Evolutionary conservation across 1,140 invertebrate species (phyloP).

Genomic region (Cyclargus thomasi): DNA sequence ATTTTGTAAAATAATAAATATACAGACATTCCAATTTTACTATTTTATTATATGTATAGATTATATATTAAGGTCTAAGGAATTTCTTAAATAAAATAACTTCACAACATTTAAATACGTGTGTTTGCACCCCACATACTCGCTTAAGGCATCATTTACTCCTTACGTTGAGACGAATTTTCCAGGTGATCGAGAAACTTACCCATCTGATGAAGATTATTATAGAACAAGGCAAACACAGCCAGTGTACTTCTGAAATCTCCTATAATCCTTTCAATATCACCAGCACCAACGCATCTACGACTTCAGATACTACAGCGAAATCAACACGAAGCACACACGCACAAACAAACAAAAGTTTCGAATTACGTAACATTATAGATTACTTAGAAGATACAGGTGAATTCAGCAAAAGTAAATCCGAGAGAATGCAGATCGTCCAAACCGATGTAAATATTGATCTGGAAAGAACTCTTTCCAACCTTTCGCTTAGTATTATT

Average conservation of each 20-base stretch:
- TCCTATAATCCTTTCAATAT: not conserved
- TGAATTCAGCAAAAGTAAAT: not conserved
- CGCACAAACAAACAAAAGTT: not conserved
- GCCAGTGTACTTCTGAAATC: slow-evolving; percentile 1
- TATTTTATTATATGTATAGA: too few species aligned
- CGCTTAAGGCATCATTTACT: not conserved
- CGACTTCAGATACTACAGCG: not conserved
- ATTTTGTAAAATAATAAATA: too few species aligned
- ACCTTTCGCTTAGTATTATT: slow-evolving; percentile 18
- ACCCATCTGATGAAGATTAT: slow-evolving; percentile 39
- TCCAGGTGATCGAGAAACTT: slow-evolving; percentile 52
- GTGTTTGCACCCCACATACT: not conserved
- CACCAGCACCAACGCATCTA: not conserved
- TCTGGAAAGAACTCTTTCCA: slow-evolving; percentile 18
- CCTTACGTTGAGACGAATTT: not conserved
- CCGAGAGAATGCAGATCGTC: not conserved
- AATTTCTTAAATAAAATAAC: too few species aligned
- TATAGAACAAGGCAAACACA: slow-evolving; percentile 24
- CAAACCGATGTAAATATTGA: slow-evolving; percentile 6
- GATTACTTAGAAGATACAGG: not conserved
- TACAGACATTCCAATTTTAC: too few species aligned
- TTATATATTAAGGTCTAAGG: too few species aligned
- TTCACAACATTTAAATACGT: too few species aligned
- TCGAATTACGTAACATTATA: not conserved
- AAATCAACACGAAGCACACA: not conserved